Evolutionary conservation across 2,888 invertebrate species (phyloP).

Genomic region (Pollenia angustigena): DNA sequence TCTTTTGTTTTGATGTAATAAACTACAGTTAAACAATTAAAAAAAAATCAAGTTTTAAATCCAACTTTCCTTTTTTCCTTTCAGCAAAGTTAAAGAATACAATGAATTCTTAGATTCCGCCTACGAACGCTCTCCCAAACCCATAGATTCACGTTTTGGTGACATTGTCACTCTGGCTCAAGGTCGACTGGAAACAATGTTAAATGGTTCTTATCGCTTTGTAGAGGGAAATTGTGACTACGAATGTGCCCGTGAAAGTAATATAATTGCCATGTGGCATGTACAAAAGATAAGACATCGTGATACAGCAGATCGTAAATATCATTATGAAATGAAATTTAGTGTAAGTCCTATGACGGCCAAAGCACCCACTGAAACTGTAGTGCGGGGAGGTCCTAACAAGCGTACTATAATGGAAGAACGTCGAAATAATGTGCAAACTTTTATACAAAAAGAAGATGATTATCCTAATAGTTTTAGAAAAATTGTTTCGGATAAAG

Average conservation of each 20-base stretch:
- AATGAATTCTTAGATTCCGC: conserved; percentile 80
- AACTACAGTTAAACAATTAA: too few species aligned
- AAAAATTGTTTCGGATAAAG: conserved; percentile 74
- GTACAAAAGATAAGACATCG: conserved; percentile 89
- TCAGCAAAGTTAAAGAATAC: conserved; percentile 79
- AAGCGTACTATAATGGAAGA: conserved; percentile 65
- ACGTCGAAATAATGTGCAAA: conserved; percentile 77
- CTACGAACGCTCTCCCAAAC: conserved; percentile 76
- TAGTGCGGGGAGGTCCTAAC: conserved; percentile 64
- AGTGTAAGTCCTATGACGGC: conserved; percentile 85
- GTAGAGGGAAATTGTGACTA: conserved; percentile 83
- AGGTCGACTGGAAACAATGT: conserved; percentile 86
- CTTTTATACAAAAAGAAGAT: conserved; percentile 87
- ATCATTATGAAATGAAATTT: conserved; percentile 88
- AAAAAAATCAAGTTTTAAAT: background rate
- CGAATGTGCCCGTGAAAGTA: conserved; percentile 79
- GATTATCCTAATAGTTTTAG: conserved; percentile 83
- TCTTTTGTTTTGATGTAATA: too few species aligned
- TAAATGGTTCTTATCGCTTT: conserved; percentile 85
- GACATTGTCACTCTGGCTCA: conserved; percentile 88
- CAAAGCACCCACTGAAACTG: conserved; percentile 49
- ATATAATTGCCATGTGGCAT: conserved; percentile 88
- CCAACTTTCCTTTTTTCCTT: background rate
- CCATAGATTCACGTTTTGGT: conserved; percentile 85
- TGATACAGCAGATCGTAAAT: conserved; percentile 84